Evolutionary conservation across 2,888 invertebrate species (phyloP).

Genomic region (Caenorhabditis sp.): DNA sequence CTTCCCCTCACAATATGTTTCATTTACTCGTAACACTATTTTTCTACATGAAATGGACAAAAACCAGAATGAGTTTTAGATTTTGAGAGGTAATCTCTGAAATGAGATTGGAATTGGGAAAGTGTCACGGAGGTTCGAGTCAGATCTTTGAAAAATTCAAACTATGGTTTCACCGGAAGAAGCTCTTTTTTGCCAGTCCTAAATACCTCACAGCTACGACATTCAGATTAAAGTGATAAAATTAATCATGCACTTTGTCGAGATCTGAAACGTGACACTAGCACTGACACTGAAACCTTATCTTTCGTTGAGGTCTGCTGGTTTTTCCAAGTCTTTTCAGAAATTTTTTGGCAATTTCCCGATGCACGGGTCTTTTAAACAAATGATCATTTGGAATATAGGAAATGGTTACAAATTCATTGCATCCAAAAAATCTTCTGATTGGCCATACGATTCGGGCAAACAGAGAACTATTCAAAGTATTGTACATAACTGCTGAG

Average conservation of each 20-base stretch:
- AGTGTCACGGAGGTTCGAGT: too few relatives aligned
- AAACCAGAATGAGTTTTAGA: neutral
- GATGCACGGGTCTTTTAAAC: too few relatives aligned
- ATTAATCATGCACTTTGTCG: too few relatives aligned
- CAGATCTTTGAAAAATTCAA: neutral
- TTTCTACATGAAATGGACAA: neutral
- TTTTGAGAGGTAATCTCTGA: neutral
- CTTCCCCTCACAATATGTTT: slow-evolving; percentile 19
- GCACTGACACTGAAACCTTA: slow-evolving; percentile 17
- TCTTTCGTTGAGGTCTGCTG: neutral
- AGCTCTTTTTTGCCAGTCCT: slow-evolving; percentile 1
- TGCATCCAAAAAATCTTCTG: slow-evolving; percentile 15
- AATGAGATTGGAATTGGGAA: too few relatives aligned
- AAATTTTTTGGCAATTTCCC: too few relatives aligned
- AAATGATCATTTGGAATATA: too few relatives aligned
- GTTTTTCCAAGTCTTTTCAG: neutral
- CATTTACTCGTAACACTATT: neutral
- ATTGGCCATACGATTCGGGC: slow-evolving; percentile 15
- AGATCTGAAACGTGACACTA: neutral
- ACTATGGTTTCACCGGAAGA: slow-evolving; percentile 6
- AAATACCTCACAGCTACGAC: slow-evolving; percentile 2
- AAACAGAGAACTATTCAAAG: slow-evolving; percentile 1
- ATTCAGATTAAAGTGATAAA: slow-evolving; percentile 9
- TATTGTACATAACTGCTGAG: slow-evolving; percentile 16
- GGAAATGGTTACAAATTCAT: too few relatives aligned